Conservation (phyloP, 2,888 invertebrate genomes). For the Oligia latruncula region DNA sequence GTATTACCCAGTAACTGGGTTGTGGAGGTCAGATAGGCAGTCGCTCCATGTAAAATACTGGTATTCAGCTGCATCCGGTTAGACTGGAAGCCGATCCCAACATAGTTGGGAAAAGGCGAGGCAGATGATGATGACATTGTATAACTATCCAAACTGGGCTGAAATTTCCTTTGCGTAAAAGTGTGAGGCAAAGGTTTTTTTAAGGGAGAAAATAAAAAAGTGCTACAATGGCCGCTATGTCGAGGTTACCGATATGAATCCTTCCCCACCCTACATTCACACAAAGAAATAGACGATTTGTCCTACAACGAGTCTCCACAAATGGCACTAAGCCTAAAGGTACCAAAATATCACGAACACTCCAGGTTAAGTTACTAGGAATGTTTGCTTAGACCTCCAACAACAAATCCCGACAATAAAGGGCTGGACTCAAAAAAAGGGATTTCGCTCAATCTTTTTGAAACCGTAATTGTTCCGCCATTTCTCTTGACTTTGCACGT, state of each 20-base stretch:
- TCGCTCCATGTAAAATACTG: too few species aligned
- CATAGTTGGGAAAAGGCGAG: too few species aligned
- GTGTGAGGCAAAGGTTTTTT: not conserved
- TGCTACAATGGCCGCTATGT: not conserved
- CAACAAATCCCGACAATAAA: constrained; percentile 47
- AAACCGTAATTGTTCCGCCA: constrained; percentile 53
- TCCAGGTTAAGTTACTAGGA: constrained; percentile 56
- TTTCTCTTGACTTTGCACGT: constrained; percentile 47
- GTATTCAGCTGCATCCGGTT: too few species aligned
- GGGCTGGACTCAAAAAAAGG: constrained; percentile 37
- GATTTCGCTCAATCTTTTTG: constrained; percentile 51
- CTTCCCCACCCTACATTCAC: constrained; percentile 4
- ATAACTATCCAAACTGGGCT: too few species aligned
- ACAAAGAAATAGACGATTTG: constrained; percentile 26
- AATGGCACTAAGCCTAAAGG: constrained; percentile 33
- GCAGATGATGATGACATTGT: too few species aligned
- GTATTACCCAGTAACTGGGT: too few species aligned
- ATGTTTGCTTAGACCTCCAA: constrained; percentile 41
- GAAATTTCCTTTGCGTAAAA: not conserved
- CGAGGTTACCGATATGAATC: constrained; percentile 2
- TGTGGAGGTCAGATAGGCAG: too few species aligned
- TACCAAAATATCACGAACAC: constrained; percentile 37
- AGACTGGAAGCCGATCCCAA: too few species aligned
- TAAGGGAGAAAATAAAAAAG: not conserved
- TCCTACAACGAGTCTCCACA: constrained; percentile 1